Evolutionary conservation across 2,113 vertebrate species (phyloP).

Genomic region (Psettodes erumei): DNA sequence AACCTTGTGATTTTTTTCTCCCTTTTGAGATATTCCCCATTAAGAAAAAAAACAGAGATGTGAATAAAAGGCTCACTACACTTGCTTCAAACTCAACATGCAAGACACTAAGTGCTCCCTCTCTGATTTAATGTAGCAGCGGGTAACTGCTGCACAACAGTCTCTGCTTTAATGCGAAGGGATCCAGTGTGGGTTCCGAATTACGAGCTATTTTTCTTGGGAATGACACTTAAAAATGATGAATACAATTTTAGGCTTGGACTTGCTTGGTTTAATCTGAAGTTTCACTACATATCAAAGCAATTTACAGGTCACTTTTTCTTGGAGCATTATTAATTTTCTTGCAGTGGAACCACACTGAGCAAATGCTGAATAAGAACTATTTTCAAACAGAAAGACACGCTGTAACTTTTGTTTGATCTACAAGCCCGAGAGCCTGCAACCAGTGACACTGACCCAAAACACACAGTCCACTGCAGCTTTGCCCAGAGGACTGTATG

Average conservation of each 20-base stretch:
- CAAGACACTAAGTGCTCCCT: conserved; percentile 17
- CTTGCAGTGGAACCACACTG: neutral
- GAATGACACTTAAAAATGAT: neutral
- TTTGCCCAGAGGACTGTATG: conserved; percentile 10
- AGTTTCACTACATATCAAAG: neutral
- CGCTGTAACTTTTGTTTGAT: too few species aligned
- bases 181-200: neutral
- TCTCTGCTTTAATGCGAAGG: neutral
- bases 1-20: too few species aligned
- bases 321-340: conserved; percentile 7
- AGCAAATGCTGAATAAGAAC: neutral
- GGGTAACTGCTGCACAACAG: conserved; percentile 1
- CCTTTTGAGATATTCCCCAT: too few species aligned
- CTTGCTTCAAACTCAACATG: too few species aligned
- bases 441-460: conserved; percentile 8
- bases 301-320: conserved; percentile 1
- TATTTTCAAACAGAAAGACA: conserved; percentile 5
- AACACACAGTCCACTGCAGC: conserved; percentile 18
- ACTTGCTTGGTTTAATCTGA: neutral
- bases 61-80: too few species aligned
- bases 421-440: conserved; percentile 6
- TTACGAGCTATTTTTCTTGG: conserved; percentile 1
- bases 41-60: too few species aligned
- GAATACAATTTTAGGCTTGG: neutral
- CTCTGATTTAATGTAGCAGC: conserved; percentile 16